Evolutionary conservation across 2,113 vertebrate species (phyloP).

Genomic region (Promerops cafer): DNA sequence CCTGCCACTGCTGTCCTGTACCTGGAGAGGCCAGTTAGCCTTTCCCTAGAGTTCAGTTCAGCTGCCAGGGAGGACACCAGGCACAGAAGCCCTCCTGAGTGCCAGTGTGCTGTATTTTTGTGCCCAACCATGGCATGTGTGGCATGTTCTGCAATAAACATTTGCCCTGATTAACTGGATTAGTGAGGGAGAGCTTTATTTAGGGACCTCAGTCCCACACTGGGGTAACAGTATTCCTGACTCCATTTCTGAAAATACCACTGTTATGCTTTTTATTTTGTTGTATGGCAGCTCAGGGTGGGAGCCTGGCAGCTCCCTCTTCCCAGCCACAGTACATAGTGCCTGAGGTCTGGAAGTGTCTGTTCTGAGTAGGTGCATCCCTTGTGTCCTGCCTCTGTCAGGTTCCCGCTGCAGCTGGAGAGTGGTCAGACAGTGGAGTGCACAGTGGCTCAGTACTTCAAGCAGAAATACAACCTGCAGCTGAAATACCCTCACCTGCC

Average conservation of each 20-base stretch:
- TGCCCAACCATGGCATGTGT: not conserved
- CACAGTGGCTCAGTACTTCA: constrained; percentile 84
- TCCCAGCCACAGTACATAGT: not conserved
- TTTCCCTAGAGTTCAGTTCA: not conserved
- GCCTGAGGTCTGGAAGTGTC: not conserved
- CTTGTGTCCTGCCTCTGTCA: constrained; percentile 11
- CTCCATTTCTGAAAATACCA: not conserved
- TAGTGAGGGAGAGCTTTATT: constrained; percentile 32
- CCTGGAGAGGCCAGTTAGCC: not conserved
- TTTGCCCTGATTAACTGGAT: constrained; percentile 14
- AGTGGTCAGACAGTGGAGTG: constrained; percentile 84
- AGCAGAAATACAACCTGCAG: constrained; percentile 83
- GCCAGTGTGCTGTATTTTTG: not conserved
- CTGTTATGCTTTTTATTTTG: not conserved
- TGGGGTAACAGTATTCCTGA: not conserved
- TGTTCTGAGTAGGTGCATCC: not conserved
- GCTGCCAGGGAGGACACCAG: not conserved
- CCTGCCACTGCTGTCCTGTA: rapidly evolving
- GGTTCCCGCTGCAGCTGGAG: constrained; percentile 81
- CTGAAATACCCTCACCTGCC: constrained; percentile 89
- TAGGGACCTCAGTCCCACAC: not conserved
- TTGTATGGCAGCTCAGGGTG: not conserved
- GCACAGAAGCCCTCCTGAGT: not conserved
- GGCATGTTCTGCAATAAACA: not conserved
- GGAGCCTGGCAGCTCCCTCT: not conserved